Base-by-base conservation (phyloP, 2,113 vertebrate genomes). In the Elephas maximus region DNA sequence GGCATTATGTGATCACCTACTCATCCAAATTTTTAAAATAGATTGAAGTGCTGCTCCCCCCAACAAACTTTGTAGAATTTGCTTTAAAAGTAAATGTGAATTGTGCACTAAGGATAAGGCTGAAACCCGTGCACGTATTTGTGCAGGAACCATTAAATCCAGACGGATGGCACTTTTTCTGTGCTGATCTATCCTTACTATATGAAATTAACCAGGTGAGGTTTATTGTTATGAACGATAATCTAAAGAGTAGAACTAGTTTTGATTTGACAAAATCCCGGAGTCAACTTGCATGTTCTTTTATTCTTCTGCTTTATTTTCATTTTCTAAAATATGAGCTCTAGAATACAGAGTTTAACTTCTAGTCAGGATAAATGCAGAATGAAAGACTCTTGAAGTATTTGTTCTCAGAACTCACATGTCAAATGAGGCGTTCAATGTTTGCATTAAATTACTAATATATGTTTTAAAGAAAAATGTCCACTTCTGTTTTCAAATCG, bases 41-140 rank as follows among this genome's bases (percentile, higher is more conserved):
- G 30, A n/a, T 26, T 63, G 33, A 91, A 90, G 5, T 37, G 23
- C 41, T 85, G 57, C 8, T 81, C n/a, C 53, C 21, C 37, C 88
- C 71, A 85, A 93, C 45, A 92, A 37, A 37, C 2, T 71, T 71
- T 51, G 37, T 41, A 95, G 69, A 79, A 88, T 80, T 85, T 88
- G 30, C 45, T 93, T 90, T 90, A 81, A 96, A 96, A 79, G 93
- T 57, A 93, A 62, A 87, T 41, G 4, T 80, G 69, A 93, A 91
- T 82, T 95, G 6, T 74, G 8, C 45, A 57, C 24, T 85, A 85
- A 92, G 12, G 71, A 67, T 62, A 48, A 26, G 57, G 41, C 28
- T 91, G 45, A 86, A 85, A 24, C 69, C 45, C 23, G 53, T 45
- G 30, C 18, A 60, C 44, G 14, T 45, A 88, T 86, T 69, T 95